These are phyloP conservation scores for Sylvicola fuscatus DNA, from an alignment of 2,888 invertebrate genomes.

Conservation along the genomic window DNA sequence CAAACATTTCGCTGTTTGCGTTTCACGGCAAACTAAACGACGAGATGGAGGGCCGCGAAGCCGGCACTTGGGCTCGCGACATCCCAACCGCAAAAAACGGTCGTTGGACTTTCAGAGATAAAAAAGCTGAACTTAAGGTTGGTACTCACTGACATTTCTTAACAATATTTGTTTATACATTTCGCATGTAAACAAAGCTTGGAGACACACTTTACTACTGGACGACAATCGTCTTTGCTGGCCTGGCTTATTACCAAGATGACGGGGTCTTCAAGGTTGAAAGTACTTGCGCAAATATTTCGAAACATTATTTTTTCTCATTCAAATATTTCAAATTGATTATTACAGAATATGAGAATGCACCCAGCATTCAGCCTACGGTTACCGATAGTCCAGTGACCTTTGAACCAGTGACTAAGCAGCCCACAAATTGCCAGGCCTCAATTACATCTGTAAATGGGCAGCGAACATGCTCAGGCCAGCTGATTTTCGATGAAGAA, in stretches of 20 bases:
- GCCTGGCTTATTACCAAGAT: slow-evolving; percentile 44
- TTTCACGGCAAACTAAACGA: slow-evolving; percentile 56
- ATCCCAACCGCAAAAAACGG: slow-evolving; percentile 38
- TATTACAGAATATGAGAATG: no score
- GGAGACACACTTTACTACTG: slow-evolving; percentile 57
- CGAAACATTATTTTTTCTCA: no score
- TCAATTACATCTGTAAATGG: neutral
- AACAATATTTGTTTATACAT: no score
- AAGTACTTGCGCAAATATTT: no score
- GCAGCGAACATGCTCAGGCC: neutral
- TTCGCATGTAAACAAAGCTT: slow-evolving; percentile 6
- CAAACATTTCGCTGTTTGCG: slow-evolving; percentile 38
- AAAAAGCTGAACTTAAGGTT: slow-evolving; percentile 31
- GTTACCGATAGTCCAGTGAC: no score
- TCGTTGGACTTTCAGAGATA: slow-evolving; percentile 44
- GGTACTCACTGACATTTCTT: no score
- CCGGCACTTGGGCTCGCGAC: slow-evolving; percentile 42
- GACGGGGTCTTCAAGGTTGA: slow-evolving; percentile 25
- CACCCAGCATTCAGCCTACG: no score
- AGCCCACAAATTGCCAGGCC: neutral
- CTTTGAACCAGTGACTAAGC: no score
- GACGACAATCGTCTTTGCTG: slow-evolving; percentile 49
- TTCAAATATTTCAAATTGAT: no score
- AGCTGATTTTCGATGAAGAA: neutral
- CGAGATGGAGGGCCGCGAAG: slow-evolving; percentile 47